Evolutionary conservation across 2,113 vertebrate genomes (phyloP).

Genomic region (Notiomystis cincta): DNA sequence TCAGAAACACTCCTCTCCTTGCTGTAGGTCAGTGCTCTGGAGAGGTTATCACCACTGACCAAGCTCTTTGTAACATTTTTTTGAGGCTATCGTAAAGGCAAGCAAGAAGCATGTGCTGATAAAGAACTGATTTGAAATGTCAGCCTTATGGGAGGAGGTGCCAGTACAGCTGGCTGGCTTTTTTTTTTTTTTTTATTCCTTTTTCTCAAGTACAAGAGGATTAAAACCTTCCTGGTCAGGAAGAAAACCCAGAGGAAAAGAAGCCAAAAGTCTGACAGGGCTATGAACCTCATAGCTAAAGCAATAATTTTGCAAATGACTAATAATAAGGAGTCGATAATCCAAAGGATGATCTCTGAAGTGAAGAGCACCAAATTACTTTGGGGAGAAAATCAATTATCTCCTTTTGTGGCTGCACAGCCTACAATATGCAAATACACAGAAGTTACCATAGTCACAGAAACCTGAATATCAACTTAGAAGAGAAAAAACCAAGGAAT

Average conservation of each 20-base stretch:
- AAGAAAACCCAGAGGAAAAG: conserved; percentile 34
- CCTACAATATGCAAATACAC: conserved; percentile 52
- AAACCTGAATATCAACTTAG: conserved; percentile 8
- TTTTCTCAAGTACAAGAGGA: not conserved
- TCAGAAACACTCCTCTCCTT: conserved; percentile 1
- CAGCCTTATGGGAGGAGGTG: not conserved
- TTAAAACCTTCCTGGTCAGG: conserved; percentile 41
- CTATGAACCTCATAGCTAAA: conserved; percentile 31
- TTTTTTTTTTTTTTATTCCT: too few relatives aligned
- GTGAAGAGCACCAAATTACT: conserved; percentile 64
- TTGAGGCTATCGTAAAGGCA: not conserved
- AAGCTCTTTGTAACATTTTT: conserved; percentile 23
- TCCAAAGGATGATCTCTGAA: conserved; percentile 67
- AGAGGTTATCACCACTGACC: conserved; percentile 40
- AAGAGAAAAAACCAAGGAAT: not conserved
- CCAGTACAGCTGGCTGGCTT: not conserved
- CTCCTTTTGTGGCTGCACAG: conserved; percentile 35
- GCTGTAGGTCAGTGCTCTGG: not conserved
- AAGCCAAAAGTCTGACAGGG: conserved; percentile 25
- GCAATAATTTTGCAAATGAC: conserved; percentile 63
- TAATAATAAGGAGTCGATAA: conserved; percentile 64
- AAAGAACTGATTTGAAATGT: conserved; percentile 56
- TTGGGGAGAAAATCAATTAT: conserved; percentile 66
- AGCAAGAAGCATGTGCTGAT: conserved; percentile 31
- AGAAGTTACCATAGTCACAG: conserved; percentile 41